Percentiles rank a stretch among this genome's conserved stretches.
These are phyloP conservation scores for Phalacrocorax aristotelis DNA, from an alignment of 2,113 vertebrate species.

Conservation along the genomic window DNA sequence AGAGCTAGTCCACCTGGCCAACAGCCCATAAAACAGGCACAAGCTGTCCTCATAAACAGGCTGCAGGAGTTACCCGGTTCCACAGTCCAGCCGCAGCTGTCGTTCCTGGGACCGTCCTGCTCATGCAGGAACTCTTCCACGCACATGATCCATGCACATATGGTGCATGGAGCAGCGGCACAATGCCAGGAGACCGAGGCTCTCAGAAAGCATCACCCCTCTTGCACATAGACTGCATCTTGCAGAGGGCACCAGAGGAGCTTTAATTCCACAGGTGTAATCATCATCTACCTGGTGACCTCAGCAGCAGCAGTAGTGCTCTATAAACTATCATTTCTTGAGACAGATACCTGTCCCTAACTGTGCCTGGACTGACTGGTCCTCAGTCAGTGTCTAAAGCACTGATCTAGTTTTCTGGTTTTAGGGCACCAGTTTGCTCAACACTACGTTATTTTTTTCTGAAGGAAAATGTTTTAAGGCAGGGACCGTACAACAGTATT, in stretches of 20 bases:
- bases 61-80: background rate
- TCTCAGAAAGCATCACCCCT: background rate
- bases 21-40: background rate
- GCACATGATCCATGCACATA: rapidly evolving
- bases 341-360: background rate
- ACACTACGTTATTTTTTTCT: background rate
- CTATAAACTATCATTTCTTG: background rate
- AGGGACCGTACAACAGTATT: background rate
- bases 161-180: rapidly evolving
- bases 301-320: background rate
- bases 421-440: background rate
- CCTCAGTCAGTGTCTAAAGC: background rate
- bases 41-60: background rate
- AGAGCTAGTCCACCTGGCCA: background rate
- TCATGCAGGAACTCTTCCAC: background rate
- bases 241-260: background rate
- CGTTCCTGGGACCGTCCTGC: background rate
- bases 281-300: background rate
- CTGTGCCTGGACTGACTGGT: too few relatives aligned
- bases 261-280: background rate
- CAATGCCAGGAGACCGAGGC: rapidly evolving
- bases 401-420: background rate
- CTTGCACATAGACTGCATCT: background rate
- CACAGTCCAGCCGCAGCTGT: background rate
- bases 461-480: background rate